phyloP scores from a whole-genome alignment of 2,888 invertebrate species.

The Pteria penguin region DNA sequence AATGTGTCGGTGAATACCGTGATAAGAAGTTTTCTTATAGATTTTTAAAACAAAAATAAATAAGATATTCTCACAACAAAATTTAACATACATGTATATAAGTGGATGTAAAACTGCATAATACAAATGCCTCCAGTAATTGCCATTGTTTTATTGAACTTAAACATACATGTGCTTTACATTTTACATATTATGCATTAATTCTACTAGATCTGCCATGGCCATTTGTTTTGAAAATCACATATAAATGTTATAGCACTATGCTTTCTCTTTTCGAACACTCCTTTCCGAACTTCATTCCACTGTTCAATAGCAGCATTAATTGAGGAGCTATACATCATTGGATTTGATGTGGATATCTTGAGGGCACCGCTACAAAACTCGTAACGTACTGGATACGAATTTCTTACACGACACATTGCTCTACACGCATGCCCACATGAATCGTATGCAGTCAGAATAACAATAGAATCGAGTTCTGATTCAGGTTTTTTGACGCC shows the following conservation, averaged over 20 bases:
- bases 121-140: too few relatives aligned
- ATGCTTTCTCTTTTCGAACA: background rate
- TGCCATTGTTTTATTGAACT: too few relatives aligned
- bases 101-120: too few relatives aligned
- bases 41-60: too few relatives aligned
- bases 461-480: background rate
- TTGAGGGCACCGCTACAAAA: constrained; percentile 2
- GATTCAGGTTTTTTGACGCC: constrained; percentile 10
- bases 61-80: too few relatives aligned
- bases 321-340: constrained; percentile 9
- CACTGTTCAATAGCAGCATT: background rate
- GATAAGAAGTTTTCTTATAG: too few relatives aligned
- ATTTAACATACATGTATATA: too few relatives aligned
- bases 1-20: too few relatives aligned
- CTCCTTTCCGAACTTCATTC: background rate
- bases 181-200: too few relatives aligned
- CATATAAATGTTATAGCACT: constrained; percentile 9
- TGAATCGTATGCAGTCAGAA: constrained; percentile 13
- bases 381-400: background rate
- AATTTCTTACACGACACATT: background rate
- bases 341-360: constrained; percentile 8
- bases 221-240: constrained; percentile 15
- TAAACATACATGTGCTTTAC: too few relatives aligned
- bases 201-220: constrained; percentile 3
- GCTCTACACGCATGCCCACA: constrained; percentile 6